A percentile compares a stretch with the other conserved stretches of the same genome.
These are phyloP conservation scores for Stomorhina lunata DNA, from an alignment of 2,888 invertebrate genomes.

Conservation along the genomic window DNA sequence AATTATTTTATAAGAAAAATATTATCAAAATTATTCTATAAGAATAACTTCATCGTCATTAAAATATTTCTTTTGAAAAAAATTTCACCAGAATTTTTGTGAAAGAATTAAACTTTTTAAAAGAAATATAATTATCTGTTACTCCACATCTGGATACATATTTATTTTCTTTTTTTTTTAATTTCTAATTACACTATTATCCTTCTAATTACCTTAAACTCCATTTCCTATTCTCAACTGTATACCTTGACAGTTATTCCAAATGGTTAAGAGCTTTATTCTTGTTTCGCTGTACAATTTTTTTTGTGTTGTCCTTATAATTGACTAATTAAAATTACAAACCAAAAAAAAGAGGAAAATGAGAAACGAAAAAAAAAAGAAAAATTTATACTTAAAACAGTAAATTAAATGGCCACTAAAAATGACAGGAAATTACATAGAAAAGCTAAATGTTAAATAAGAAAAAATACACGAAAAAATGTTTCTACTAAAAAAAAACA, in stretches of 20 bases:
- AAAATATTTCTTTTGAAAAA: too few relatives aligned
- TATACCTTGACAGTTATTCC: neutral
- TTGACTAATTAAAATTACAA: constrained; percentile 61
- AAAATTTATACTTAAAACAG: constrained; percentile 6
- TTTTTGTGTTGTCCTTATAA: constrained; percentile 21
- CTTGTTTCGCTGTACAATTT: neutral
- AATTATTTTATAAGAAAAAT: too few relatives aligned
- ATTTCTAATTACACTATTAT: too few relatives aligned
- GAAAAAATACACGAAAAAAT: neutral
- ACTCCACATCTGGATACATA: too few relatives aligned
- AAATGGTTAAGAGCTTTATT: neutral
- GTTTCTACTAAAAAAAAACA: neutral
- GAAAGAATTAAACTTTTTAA: too few relatives aligned
- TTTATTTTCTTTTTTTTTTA: too few relatives aligned
- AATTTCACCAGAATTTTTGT: too few relatives aligned
- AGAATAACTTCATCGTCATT: too few relatives aligned
- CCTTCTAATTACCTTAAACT: neutral
- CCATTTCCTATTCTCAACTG: neutral
- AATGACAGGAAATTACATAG: constrained; percentile 41
- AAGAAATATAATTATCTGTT: too few relatives aligned
- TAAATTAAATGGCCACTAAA: constrained; percentile 45
- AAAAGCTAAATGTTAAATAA: constrained; percentile 6
- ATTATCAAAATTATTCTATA: too few relatives aligned
- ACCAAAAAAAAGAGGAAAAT: constrained; percentile 33
- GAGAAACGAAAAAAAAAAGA: too few relatives aligned